Percentiles rank a stretch among this genome's conserved stretches.
These are phyloP conservation scores for Cyphomyrus discorhynchus DNA, from an alignment of 2,113 vertebrate genomes.

Conservation along the genomic window DNA sequence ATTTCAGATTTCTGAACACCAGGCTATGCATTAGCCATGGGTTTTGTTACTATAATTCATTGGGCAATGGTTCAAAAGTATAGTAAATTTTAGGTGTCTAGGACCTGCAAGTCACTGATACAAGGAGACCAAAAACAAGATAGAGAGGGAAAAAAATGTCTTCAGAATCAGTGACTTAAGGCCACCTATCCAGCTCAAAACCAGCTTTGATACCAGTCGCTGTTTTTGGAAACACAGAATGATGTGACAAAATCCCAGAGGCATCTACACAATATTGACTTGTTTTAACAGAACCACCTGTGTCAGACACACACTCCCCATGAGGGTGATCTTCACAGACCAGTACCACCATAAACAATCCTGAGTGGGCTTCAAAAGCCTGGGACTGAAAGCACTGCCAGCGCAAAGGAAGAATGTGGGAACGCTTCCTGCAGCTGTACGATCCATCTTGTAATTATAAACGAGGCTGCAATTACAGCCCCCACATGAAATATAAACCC, in stretches of 20 bases:
- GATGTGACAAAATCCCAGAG: neutral
- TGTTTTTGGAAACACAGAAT: neutral
- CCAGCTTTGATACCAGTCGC: neutral
- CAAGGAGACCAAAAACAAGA: neutral
- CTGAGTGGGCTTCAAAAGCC: neutral
- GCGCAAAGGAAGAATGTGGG: neutral
- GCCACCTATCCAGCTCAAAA: neutral
- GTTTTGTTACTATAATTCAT: neutral
- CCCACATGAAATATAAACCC: neutral
- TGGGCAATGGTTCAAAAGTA: neutral
- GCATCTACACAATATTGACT: neutral
- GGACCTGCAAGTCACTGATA: neutral
- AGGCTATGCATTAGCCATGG: neutral
- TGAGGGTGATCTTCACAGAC: neutral
- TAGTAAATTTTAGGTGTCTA: neutral
- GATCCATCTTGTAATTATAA: conserved; percentile 11
- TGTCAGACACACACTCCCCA: too few relatives aligned
- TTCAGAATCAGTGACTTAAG: neutral
- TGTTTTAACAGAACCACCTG: neutral
- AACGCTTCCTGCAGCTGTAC: neutral
- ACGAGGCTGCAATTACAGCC: conserved; percentile 4
- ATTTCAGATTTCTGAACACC: neutral
- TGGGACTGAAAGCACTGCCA: neutral
- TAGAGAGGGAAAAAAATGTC: neutral
- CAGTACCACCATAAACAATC: neutral